phyloP scores from a whole-genome alignment of 2,888 invertebrate species.

The Erebia epiphron region DNA sequence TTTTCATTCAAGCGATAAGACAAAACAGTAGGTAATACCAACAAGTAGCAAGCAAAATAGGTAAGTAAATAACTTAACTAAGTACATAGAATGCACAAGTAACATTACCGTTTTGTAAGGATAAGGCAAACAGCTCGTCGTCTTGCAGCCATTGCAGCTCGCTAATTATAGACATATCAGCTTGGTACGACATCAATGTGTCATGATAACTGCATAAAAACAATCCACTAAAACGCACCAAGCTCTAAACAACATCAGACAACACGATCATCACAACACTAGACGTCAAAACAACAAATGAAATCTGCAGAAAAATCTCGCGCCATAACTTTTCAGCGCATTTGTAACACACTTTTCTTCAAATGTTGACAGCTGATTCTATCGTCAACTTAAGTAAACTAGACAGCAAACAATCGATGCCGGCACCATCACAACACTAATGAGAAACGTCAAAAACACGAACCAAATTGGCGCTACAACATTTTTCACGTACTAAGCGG shows the following conservation, averaged over 20 bases:
- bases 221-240: slow-evolving; percentile 50
- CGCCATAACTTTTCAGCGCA: slow-evolving; percentile 47
- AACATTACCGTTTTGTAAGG: slow-evolving; percentile 76
- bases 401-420: slow-evolving; percentile 49
- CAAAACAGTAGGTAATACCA: not conserved
- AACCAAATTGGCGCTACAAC: slow-evolving; percentile 54
- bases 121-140: slow-evolving; percentile 76
- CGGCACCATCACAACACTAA: slow-evolving; percentile 63
- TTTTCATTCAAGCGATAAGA: slow-evolving; percentile 12
- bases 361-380: slow-evolving; percentile 67
- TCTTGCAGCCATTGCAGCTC: slow-evolving; percentile 79
- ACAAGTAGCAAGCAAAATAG: not conserved
- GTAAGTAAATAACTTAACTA: not conserved
- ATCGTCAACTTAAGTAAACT: slow-evolving; percentile 54
- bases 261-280: slow-evolving; percentile 65
- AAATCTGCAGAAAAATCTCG: slow-evolving; percentile 45
- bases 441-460: slow-evolving; percentile 48
- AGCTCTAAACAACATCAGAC: slow-evolving; percentile 49
- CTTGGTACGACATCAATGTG: slow-evolving; percentile 70
- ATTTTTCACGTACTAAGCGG: slow-evolving; percentile 12
- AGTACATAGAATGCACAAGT: slow-evolving; percentile 6
- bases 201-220: slow-evolving; percentile 69
- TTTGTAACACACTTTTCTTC: slow-evolving; percentile 37
- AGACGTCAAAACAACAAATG: slow-evolving; percentile 46
- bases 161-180: slow-evolving; percentile 80